Percentiles rank a stretch among this genome's conserved stretches.
phyloP scores from a whole-genome alignment of 2,113 vertebrate species.

The Burhinus oedicnemus region DNA sequence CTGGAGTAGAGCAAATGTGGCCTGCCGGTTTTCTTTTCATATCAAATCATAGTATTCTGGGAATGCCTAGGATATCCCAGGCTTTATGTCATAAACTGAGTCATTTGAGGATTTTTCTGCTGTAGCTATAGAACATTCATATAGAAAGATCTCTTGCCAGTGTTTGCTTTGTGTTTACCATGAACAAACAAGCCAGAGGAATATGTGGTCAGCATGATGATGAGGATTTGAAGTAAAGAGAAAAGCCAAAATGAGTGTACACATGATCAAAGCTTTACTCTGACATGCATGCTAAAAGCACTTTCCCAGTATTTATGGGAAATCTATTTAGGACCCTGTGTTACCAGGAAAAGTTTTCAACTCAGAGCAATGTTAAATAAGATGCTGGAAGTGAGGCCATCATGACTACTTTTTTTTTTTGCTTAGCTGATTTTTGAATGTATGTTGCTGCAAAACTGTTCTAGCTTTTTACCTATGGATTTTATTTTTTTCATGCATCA shows the following conservation, averaged over 20 bases:
- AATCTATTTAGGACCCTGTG: neutral
- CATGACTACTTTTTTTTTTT: neutral
- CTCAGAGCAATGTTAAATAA: neutral
- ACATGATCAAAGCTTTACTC: constrained; percentile 22
- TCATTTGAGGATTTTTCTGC: neutral
- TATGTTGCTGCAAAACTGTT: neutral
- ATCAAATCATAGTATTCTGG: neutral
- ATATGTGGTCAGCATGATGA: constrained; percentile 19
- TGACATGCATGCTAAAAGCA: neutral
- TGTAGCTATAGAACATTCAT: neutral
- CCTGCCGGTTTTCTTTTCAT: neutral
- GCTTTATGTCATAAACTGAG: constrained; percentile 17
- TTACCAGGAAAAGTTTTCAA: neutral
- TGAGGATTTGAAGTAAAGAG: neutral
- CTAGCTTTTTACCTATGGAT: neutral
- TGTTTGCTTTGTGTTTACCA: constrained; percentile 12
- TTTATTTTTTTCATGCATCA: neutral
- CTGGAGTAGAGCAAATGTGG: neutral
- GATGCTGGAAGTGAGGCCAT: neutral
- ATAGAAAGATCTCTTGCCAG: neutral
- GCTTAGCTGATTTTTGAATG: neutral
- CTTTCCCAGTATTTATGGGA: constrained; percentile 28
- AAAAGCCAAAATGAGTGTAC: constrained; percentile 26
- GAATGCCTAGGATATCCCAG: constrained; percentile 1
- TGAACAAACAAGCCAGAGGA: constrained; percentile 9